Evolutionary conservation across 1,140 invertebrate genomes (phyloP), one percentile per base, ranked within the genome.

Genomic region (Wasmannia auropunctata): DNA sequence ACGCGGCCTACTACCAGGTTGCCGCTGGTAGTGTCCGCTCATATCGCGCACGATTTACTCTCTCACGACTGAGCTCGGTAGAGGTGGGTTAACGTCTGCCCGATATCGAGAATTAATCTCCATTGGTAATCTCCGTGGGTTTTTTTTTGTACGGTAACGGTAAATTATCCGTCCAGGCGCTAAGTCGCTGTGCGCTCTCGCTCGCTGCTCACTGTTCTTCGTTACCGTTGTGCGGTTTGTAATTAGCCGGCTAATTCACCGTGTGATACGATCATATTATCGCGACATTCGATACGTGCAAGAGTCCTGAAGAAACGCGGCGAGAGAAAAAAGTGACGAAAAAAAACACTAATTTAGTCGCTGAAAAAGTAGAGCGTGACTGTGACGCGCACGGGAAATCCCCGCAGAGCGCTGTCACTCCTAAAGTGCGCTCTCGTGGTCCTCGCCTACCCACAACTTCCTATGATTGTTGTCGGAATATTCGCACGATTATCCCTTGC

Each of bases 41-140:
- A 25, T 83, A 83, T 83, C 67, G 67, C 43, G 43, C 76, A 46
- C 60, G 76, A 79, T 79, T n/a, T 65, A 79, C 51, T 72, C 67
- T 74, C 65, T 81, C 67, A 60, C 67, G 67, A 46, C 37, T 54
- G 62, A 31, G n/a, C 25, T n/a, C 46, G 37, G 31, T 16, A n/a
- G 54, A 80, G 76, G 49, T 65, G 81, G 87, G 81, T 90, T 91
- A 91, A 88, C 91, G 88, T 90, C 83, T 87, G 91, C 92, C 90
- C 91, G 91, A 91, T 74, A 74, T 92, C 89, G 89, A 88, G 93
- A 92, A 92, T 93, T 93, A 94, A 94, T 94, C 93, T 94, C 92
- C 90, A 91, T 94, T 92, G 92, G 88, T 90, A 89, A 93, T 90
- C 90, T n/a, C n/a, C n/a, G n/a, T n/a, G 88, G 87, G 83, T 92